A percentile compares a stretch with the other conserved stretches of the same genome.
Conservation (phyloP, 2,113 vertebrate species). For the Tragelaphus buxtoni region DNA sequence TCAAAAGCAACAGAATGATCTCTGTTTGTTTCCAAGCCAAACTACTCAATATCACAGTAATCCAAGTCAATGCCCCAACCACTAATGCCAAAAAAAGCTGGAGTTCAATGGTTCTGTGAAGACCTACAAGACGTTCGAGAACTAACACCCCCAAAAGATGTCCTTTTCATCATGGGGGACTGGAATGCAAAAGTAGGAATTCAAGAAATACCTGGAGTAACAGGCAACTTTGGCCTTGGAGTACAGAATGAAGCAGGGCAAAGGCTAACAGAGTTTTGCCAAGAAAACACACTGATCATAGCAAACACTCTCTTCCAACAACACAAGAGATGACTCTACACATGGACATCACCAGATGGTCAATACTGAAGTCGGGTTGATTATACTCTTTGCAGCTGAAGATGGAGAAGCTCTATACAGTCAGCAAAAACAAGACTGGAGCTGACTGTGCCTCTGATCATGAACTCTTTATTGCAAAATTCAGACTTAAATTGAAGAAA, state of each 20-base stretch:
- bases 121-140: background rate
- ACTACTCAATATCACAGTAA: background rate
- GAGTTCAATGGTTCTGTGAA: background rate
- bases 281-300: background rate
- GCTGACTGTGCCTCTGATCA: background rate
- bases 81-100: background rate
- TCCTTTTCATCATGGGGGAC: background rate
- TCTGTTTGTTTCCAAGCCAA: background rate
- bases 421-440: background rate
- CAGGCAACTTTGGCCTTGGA: background rate
- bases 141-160: background rate
- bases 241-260: background rate
- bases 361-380: background rate
- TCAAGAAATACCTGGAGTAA: background rate
- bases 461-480: background rate
- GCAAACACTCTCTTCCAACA: background rate
- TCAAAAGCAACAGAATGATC: background rate
- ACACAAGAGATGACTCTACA: background rate
- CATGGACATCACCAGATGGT: background rate
- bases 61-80: background rate
- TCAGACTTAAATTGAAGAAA: background rate
- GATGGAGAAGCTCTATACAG: background rate
- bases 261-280: background rate
- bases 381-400: background rate
- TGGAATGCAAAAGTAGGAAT: background rate